Evolutionary conservation across 2,797 vertebrate genomes (phyloP), one percentile per base, ranked within the genome.

Genomic region (Rhinoraja longicauda): DNA sequence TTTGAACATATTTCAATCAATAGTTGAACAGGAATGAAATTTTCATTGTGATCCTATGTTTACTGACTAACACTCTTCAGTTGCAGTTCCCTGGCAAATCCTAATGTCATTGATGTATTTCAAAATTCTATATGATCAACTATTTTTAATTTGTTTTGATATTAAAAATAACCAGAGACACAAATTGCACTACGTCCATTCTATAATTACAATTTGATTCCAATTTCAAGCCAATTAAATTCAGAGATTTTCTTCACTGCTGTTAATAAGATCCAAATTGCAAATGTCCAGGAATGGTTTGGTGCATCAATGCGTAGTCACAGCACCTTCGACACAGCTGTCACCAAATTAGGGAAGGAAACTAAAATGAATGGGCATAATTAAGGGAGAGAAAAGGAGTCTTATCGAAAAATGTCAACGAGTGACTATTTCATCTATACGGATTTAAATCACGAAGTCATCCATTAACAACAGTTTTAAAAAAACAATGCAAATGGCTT

Each of bases 131-230:
- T 94, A 53, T 13, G 0, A 94, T 93, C 93, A 93, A 93, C 36
- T 1, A 72, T 93, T 94, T 93, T 93, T 94, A 94, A 78, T 94
- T 95, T 95, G 70, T 94, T 94, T 76, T 93, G 94, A 94, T 93
- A 75, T 73, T 93, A 93, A 95, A 93, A 94, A 94, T 92, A 90
- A 94, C 53, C 93, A 93, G 93, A 93, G 93, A 95, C 95, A 95
- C 93, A 94, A 95, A 93, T 95, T 94, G 93, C 75, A 94, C 94
- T 75, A 94, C 90, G 95, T 95, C 93, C 93, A 93, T 93, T 94
- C 78, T 93, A 95, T 96, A 95, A 96, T 96, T 95, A 95, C 90
- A 94, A 94, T 95, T 96, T 94, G 96, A 95, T 95, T 94, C 94
- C 94, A 94, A 95, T 95, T 96, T 95, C 95, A 96, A 96, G 94